Evolutionary conservation across 2,113 vertebrate species (phyloP).

Genomic region (Cheilinus undulatus): DNA sequence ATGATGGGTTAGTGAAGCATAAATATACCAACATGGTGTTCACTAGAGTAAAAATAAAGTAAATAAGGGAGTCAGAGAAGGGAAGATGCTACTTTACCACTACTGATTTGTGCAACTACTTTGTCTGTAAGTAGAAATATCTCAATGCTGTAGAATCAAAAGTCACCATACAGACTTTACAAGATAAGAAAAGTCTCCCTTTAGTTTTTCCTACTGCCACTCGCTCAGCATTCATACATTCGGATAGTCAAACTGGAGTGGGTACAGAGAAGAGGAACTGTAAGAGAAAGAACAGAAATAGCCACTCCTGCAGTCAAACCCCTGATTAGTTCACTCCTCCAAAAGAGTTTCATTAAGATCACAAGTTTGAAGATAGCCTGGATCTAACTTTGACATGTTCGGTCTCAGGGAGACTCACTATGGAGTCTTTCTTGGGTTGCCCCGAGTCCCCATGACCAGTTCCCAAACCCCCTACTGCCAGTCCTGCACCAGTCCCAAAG

Average conservation of each 20-base stretch:
- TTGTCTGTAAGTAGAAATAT: conserved; percentile 73
- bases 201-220: conserved; percentile 35
- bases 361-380: conserved; percentile 96
- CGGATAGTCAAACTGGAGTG: conserved; percentile 63
- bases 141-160: conserved; percentile 56
- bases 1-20: conserved; percentile 39
- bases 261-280: conserved; percentile 35
- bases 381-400: conserved; percentile 88
- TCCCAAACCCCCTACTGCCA: conserved; percentile 52
- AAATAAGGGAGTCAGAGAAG: conserved; percentile 46
- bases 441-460: conserved; percentile 80
- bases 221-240: conserved; percentile 80
- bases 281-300: conserved; percentile 17
- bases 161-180: conserved; percentile 55
- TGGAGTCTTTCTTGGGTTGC: conserved; percentile 86
- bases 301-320: conserved; percentile 20
- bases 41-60: conserved; percentile 62
- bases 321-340: conserved; percentile 34
- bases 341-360: conserved; percentile 80
- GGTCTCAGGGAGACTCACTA: conserved; percentile 86
- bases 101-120: conserved; percentile 63
- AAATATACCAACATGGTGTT: conserved; percentile 31
- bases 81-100: conserved; percentile 65
- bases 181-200: conserved; percentile 42
- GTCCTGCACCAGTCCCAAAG: conserved; percentile 48